These are phyloP conservation scores for Cantharis lateralis DNA, from an alignment of 2,888 invertebrate species.

Conservation along the genomic window DNA sequence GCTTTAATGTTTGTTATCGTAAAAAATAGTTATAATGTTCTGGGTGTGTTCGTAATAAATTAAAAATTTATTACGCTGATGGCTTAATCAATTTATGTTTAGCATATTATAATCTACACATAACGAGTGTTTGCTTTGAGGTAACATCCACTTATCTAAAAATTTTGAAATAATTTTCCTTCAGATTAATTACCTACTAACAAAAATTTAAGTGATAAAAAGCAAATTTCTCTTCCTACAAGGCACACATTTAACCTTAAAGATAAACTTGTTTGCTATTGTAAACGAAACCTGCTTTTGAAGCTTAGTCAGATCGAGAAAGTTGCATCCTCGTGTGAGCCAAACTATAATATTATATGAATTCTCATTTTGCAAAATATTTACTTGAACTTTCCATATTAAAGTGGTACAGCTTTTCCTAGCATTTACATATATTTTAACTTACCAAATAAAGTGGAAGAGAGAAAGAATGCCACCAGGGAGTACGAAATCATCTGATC, in stretches of 20 bases:
- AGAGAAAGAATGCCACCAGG: slow-evolving; percentile 78
- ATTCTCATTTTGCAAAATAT: neutral
- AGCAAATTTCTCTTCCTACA: neutral
- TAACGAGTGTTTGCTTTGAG: neutral
- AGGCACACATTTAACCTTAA: neutral
- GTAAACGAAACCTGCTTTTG: neutral
- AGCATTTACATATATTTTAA: slow-evolving; percentile 30
- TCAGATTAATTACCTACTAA: neutral
- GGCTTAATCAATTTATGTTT: neutral
- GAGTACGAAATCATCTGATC: slow-evolving; percentile 85
- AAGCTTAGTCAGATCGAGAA: neutral
- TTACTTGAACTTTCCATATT: neutral
- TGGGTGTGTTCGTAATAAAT: neutral
- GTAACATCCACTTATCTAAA: neutral
- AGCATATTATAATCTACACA: neutral
- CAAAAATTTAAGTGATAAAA: neutral
- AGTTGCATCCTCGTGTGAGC: neutral
- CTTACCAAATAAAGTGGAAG: slow-evolving; percentile 80
- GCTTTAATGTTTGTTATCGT: neutral
- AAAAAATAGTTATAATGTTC: neutral
- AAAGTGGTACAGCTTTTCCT: neutral
- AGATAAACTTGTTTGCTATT: neutral
- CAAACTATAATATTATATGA: neutral
- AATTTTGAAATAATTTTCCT: neutral
- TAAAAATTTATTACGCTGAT: neutral